Percentiles rank a stretch among this genome's conserved stretches.
Conservation (phyloP, 2,888 invertebrate species). For the Trichogramma evanescens region DNA sequence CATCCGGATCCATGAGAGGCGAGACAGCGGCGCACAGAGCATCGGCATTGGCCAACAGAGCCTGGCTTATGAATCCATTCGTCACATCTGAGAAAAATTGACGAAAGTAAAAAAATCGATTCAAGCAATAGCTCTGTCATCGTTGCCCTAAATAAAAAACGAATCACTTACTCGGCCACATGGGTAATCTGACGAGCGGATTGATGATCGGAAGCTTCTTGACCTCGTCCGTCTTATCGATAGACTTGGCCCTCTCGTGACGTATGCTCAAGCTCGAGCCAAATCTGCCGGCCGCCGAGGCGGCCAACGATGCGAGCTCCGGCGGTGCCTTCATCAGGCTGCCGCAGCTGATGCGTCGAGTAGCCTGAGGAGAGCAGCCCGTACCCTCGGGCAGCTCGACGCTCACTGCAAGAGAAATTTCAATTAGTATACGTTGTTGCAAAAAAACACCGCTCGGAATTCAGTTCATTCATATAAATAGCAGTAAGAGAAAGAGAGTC, state of each 20-base stretch:
- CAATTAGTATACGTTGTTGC: neutral
- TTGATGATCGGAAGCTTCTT: constrained; percentile 83
- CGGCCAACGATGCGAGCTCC: constrained; percentile 53
- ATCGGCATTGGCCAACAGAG: constrained; percentile 90
- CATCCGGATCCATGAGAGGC: constrained; percentile 88
- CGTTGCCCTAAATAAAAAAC: neutral
- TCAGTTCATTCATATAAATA: neutral
- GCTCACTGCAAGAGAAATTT: constrained; percentile 36
- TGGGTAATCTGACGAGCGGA: constrained; percentile 76
- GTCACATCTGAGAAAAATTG: constrained; percentile 54
- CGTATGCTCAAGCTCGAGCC: constrained; percentile 40
- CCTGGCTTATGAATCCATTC: constrained; percentile 88
- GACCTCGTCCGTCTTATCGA: constrained; percentile 50
- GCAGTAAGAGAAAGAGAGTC: too few relatives aligned
- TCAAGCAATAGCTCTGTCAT: neutral
- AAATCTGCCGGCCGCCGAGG: constrained; percentile 53
- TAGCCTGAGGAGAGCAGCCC: constrained; percentile 75
- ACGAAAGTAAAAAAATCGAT: constrained; percentile 1
- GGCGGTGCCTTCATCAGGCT: constrained; percentile 75
- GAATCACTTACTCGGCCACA: constrained; percentile 69
- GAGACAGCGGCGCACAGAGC: constrained; percentile 94
- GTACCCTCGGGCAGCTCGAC: constrained; percentile 48
- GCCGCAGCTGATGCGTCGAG: constrained; percentile 84
- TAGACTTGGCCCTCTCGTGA: constrained; percentile 47
- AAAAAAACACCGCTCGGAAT: neutral